phyloP scores from a whole-genome alignment of 2,888 invertebrate species.

The Galerucella nymphaeae region DNA sequence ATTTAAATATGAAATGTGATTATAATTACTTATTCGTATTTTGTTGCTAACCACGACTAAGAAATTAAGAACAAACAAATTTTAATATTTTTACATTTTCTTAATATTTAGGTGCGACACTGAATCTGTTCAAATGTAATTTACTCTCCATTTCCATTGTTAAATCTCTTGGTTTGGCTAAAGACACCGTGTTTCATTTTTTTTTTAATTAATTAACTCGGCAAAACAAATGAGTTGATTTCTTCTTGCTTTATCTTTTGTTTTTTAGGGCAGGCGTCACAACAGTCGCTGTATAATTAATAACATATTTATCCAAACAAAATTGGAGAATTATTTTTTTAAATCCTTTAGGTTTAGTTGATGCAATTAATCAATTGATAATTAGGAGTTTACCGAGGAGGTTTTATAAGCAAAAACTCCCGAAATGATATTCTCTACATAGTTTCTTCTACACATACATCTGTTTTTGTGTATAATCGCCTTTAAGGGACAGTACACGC shows the following conservation, averaged over 20 bases:
- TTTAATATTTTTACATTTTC: no score
- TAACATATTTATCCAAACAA: constrained; percentile 54
- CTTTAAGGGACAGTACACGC: constrained; percentile 39
- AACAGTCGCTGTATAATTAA: constrained; percentile 54
- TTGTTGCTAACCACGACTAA: no score
- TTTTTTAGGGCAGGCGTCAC: constrained; percentile 41
- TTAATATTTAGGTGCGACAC: constrained; percentile 14
- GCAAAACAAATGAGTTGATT: constrained; percentile 62
- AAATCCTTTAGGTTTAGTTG: neutral
- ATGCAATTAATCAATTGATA: neutral
- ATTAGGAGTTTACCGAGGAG: neutral
- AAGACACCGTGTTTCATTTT: constrained; percentile 56
- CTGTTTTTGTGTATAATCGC: constrained; percentile 44
- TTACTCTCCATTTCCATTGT: constrained; percentile 51
- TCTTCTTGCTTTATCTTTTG: constrained; percentile 55
- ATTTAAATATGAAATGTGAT: no score
- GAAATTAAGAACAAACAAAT: no score
- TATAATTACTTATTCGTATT: no score
- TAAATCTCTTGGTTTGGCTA: constrained; percentile 46
- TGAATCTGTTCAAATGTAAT: constrained; percentile 37
- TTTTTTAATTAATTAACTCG: constrained; percentile 63
- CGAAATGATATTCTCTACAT: no score
- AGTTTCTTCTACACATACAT: constrained; percentile 42
- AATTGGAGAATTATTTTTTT: constrained; percentile 37
- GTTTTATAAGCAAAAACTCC: no score